Conservation (phyloP, 1,140 invertebrate genomes). For the Drosophila watanabei region DNA sequence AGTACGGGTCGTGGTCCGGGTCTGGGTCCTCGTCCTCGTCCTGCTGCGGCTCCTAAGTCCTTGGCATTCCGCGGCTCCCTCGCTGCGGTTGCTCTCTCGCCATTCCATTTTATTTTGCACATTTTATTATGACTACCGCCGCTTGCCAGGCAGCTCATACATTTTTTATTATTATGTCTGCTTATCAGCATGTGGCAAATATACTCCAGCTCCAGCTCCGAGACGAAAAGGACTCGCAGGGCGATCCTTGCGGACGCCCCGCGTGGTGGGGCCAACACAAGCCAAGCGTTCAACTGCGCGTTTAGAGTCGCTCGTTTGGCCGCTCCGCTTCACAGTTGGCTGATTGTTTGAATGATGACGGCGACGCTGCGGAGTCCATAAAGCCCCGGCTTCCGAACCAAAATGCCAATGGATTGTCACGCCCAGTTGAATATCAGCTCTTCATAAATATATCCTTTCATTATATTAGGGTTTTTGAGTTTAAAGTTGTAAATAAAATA, state of each 20-base stretch:
- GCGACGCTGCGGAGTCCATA: slow-evolving; percentile 64
- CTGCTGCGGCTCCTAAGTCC: slow-evolving; percentile 22
- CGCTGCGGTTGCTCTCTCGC: slow-evolving; percentile 69
- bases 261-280: slow-evolving; percentile 43
- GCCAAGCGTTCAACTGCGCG: slow-evolving; percentile 80
- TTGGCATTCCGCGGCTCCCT: slow-evolving; percentile 15
- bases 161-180: slow-evolving; percentile 84
- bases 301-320: slow-evolving; percentile 78
- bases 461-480: slow-evolving; percentile 3
- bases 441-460: slow-evolving; percentile 35
- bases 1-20: slow-evolving; percentile 6
- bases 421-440: slow-evolving; percentile 66
- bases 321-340: slow-evolving; percentile 77
- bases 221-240: slow-evolving; percentile 18
- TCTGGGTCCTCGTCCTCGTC: slow-evolving; percentile 15
- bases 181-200: slow-evolving; percentile 84
- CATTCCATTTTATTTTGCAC: slow-evolving; percentile 84
- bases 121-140: slow-evolving; percentile 80
- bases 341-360: slow-evolving; percentile 82
- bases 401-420: slow-evolving; percentile 74
- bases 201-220: slow-evolving; percentile 54
- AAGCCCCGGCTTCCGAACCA: slow-evolving; percentile 60
- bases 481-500: neutral
- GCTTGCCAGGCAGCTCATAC: slow-evolving; percentile 75
- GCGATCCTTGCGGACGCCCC: slow-evolving; percentile 13